Percentiles rank a stretch among this genome's conserved stretches.
Conservation (phyloP, 37 sponge, comb jelly and placozoan species). For the Aphrocallistes beatrix region DNA sequence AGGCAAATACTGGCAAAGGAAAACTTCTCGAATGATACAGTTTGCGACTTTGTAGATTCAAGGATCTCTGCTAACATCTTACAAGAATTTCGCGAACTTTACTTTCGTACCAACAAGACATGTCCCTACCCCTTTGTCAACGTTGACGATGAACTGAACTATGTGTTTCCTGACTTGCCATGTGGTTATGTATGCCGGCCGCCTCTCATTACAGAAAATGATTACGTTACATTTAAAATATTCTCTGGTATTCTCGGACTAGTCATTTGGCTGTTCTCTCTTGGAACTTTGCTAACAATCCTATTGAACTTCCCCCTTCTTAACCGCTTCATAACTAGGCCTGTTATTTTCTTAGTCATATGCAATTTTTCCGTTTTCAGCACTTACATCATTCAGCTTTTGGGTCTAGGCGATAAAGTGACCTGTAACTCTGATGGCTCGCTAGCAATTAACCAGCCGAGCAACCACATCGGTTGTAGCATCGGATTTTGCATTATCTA, state of each 20-base stretch:
- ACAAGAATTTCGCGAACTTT: neutral
- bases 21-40: neutral
- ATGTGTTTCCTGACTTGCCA: neutral
- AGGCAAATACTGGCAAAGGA: neutral
- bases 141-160: neutral
- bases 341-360: neutral
- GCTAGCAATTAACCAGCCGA: neutral
- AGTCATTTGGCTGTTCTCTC: neutral
- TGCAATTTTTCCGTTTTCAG: neutral
- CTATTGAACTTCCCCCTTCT: neutral
- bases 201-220: neutral
- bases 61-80: neutral
- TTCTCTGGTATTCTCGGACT: neutral
- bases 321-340: neutral
- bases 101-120: neutral
- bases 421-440: neutral
- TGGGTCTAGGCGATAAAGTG: neutral
- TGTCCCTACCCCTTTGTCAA: neutral
- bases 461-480: conserved; percentile 8
- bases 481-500: neutral
- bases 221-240: neutral
- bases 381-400: neutral
- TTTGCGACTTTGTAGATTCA: neutral
- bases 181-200: neutral
- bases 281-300: neutral